phyloP scores from a whole-genome alignment of 2,797 vertebrate genomes.

The Phylloscopus collybita region DNA sequence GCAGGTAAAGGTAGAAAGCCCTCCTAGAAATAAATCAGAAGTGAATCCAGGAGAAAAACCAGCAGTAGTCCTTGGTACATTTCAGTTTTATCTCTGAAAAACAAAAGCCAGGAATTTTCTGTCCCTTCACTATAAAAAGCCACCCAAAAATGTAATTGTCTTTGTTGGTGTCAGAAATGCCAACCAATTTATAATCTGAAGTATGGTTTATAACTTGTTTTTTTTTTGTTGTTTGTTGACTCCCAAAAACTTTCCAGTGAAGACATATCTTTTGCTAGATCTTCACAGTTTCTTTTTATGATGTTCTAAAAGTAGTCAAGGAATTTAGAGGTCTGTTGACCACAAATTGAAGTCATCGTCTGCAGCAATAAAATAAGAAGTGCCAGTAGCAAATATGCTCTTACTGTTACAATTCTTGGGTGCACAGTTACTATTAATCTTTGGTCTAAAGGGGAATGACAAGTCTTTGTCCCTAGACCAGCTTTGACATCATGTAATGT shows the following conservation, averaged over 20 bases:
- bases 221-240: background rate
- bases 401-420: background rate
- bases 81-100: slow-evolving; percentile 44
- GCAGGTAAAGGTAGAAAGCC: slow-evolving; percentile 28
- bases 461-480: background rate
- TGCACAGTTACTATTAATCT: background rate
- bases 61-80: background rate
- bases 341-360: background rate
- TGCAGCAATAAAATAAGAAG: background rate
- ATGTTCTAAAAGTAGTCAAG: background rate
- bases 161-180: background rate
- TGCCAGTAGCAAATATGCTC: background rate
- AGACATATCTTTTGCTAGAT: background rate
- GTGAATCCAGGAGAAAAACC: background rate
- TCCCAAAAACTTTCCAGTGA: background rate
- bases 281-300: background rate
- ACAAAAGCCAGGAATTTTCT: background rate
- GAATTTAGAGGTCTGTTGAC: background rate
- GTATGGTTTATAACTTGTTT: background rate
- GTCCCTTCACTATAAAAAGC: background rate
- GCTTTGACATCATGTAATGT: background rate
- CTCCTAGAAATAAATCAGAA: slow-evolving; percentile 50
- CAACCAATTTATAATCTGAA: background rate
- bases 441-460: background rate
- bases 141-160: background rate